Conservation (phyloP, 2,797 vertebrate genomes). For the Perodicticus potto region DNA sequence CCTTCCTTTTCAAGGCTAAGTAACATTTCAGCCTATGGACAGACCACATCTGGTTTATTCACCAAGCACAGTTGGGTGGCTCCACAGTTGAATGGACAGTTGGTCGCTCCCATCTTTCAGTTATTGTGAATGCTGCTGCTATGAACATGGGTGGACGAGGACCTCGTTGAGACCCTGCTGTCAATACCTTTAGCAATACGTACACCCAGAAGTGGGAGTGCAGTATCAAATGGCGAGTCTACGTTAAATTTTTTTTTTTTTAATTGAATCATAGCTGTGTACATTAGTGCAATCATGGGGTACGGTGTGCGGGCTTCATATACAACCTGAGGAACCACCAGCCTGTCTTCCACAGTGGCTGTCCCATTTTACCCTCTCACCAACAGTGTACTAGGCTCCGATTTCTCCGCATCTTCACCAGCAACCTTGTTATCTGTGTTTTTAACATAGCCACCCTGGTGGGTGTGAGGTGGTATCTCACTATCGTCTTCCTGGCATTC, state of each 20-base stretch:
- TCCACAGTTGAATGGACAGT: not conserved
- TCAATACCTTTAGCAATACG: not conserved
- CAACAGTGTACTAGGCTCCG: not conserved
- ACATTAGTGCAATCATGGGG: no score
- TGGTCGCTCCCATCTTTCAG: not conserved
- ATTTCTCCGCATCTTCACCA: not conserved
- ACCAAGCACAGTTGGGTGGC: rapidly evolving
- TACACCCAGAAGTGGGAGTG: no score
- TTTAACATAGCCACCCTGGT: not conserved
- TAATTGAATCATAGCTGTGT: no score
- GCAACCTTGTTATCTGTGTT: no score
- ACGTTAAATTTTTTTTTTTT: no score
- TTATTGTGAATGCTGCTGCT: not conserved
- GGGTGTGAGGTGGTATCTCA: not conserved
- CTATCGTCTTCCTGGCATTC: not conserved
- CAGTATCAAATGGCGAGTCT: not conserved
- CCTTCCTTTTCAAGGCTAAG: not conserved
- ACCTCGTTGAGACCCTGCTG: not conserved
- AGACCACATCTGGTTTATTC: not conserved
- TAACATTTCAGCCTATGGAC: rapidly evolving
- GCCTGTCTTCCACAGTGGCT: not conserved
- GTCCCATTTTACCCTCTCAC: not conserved
- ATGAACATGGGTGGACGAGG: not conserved
- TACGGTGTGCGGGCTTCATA: no score
- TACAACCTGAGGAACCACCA: not conserved